Evolutionary conservation across 2,113 vertebrate species (phyloP).

Genomic region (Papio anubis): DNA sequence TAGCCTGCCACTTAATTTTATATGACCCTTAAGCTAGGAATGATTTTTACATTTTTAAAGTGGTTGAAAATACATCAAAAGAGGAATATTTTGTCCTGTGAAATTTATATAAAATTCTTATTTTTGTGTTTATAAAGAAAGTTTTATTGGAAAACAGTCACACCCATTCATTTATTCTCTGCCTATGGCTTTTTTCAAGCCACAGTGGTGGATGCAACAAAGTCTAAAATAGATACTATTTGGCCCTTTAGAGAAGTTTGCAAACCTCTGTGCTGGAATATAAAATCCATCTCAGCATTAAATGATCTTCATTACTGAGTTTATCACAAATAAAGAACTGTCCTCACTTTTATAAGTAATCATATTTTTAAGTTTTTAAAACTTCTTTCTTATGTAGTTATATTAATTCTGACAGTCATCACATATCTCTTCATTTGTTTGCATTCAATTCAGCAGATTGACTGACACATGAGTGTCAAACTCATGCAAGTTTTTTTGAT

Average conservation of each 20-base stretch:
- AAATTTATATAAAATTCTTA: slow-evolving; percentile 19
- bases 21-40: neutral
- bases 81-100: neutral
- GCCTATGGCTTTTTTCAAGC: neutral
- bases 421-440: slow-evolving; percentile 29
- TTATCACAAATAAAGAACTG: neutral
- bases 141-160: neutral
- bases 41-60: slow-evolving; percentile 2
- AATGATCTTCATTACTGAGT: slow-evolving; percentile 16
- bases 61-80: neutral
- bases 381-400: neutral
- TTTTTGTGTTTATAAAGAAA: neutral
- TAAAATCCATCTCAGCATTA: neutral
- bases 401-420: neutral
- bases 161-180: neutral
- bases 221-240: neutral
- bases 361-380: neutral
- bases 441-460: neutral
- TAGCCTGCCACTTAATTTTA: neutral
- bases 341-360: neutral
- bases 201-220: neutral
- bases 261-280: neutral
- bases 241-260: neutral
- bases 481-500: neutral
- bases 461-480: neutral